A percentile compares a stretch with the other conserved stretches of the same genome.
phyloP scores from a whole-genome alignment of 2,888 invertebrate species.

The Xanthorhoe designata region DNA sequence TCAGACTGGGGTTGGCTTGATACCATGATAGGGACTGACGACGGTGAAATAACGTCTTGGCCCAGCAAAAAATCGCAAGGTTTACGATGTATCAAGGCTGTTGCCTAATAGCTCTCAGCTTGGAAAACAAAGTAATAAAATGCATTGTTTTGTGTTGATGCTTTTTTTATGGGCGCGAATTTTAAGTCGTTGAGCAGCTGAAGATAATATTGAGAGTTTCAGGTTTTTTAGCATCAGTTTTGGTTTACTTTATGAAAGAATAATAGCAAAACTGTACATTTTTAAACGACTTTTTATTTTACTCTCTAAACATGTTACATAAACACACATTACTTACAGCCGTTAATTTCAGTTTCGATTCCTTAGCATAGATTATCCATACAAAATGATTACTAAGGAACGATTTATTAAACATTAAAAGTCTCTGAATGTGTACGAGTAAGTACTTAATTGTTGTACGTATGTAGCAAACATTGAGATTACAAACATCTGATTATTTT shows the following conservation, averaged over 20 bases:
- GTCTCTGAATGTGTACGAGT: no score
- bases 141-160: slow-evolving; percentile 31
- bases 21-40: slow-evolving; percentile 33
- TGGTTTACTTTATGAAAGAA: not conserved
- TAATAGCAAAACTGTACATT: no score
- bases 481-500: not conserved
- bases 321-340: no score
- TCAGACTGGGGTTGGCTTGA: slow-evolving; percentile 47
- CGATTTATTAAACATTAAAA: no score
- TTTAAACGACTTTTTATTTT: no score
- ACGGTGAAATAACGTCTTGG: slow-evolving; percentile 14
- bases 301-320: no score
- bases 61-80: slow-evolving; percentile 34
- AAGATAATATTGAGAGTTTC: not conserved
- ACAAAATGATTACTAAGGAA: no score
- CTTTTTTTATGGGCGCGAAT: slow-evolving; percentile 19
- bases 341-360: no score
- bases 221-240: not conserved
- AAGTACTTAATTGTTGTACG: no score
- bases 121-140: slow-evolving; percentile 34
- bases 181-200: slow-evolving; percentile 10
- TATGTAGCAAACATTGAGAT: not conserved
- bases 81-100: slow-evolving; percentile 11
- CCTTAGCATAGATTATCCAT: no score
- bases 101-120: slow-evolving; percentile 8